These are phyloP conservation scores for Chaetorhynchus papuensis DNA, from an alignment of 2,113 vertebrate genomes.

Conservation along the genomic window DNA sequence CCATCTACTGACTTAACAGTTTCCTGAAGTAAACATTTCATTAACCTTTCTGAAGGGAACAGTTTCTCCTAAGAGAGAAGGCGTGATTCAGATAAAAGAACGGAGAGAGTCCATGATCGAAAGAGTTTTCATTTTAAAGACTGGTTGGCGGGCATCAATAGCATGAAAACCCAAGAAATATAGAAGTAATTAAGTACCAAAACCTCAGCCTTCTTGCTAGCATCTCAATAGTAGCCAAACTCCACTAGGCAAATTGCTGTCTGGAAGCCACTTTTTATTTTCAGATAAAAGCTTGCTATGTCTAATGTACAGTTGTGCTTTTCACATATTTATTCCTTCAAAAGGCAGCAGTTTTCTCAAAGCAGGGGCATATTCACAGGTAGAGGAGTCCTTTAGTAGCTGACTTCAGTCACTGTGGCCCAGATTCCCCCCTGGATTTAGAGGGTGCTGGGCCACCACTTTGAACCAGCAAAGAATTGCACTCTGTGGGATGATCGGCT, in stretches of 20 bases:
- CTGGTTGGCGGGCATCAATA: neutral
- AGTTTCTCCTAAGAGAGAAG: neutral
- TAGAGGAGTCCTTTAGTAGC: neutral
- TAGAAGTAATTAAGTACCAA: neutral
- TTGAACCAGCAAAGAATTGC: neutral
- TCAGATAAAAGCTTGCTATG: neutral
- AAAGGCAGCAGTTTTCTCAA: neutral
- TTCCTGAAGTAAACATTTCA: conserved; percentile 23
- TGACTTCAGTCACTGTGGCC: neutral
- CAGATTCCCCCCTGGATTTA: neutral
- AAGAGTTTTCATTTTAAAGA: neutral
- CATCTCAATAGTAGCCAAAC: neutral
- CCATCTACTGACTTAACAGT: neutral
- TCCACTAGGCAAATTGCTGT: neutral
- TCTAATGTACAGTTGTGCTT: neutral
- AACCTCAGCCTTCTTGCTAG: neutral
- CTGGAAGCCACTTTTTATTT: neutral
- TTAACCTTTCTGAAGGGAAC: neutral
- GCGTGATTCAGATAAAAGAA: neutral
- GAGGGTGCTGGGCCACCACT: neutral
- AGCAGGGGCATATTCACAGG: neutral
- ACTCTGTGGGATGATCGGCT: neutral
- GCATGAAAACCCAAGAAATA: neutral
- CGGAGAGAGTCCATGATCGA: neutral
- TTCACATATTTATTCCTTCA: neutral